These are phyloP conservation scores for Panorpa germanica DNA, from an alignment of 2,888 invertebrate species.

Conservation along the genomic window DNA sequence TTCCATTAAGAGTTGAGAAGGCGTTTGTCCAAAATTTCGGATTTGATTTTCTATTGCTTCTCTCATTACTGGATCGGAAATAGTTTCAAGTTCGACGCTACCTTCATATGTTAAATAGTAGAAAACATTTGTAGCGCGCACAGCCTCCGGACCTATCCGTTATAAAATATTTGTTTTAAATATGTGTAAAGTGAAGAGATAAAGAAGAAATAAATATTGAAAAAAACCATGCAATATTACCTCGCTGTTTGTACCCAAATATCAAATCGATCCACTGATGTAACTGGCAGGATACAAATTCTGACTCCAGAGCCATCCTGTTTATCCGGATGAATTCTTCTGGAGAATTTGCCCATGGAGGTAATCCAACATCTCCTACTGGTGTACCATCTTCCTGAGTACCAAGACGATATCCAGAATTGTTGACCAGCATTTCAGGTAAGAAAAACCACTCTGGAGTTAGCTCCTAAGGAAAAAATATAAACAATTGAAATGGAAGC, in stretches of 20 bases:
- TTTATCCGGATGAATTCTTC: conserved; percentile 97
- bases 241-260: conserved; percentile 98
- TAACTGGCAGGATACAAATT: conserved; percentile 97
- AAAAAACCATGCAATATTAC: conserved; percentile 21
- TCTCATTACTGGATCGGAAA: conserved; percentile 75
- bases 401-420: conserved; percentile 63
- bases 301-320: conserved; percentile 96
- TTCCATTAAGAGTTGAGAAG: conserved; percentile 91
- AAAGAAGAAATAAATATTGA: conserved; percentile 4
- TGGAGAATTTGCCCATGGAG: conserved; percentile 92
- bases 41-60: conserved; percentile 96
- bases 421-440: conserved; percentile 95
- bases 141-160: conserved; percentile 73
- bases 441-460: conserved; percentile 98
- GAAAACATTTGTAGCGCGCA: conserved; percentile 95
- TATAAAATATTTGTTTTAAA: conserved; percentile 6
- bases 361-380: conserved; percentile 69
- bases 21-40: conserved; percentile 95
- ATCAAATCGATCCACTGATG: conserved; percentile 99
- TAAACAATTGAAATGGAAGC: conserved; percentile 10
- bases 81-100: conserved; percentile 78
- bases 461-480: conserved; percentile 46
- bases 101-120: conserved; percentile 99
- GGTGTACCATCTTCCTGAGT: conserved; percentile 60
- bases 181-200: too few relatives aligned